A percentile compares a stretch with the other conserved stretches of the same genome.
Evolutionary conservation across 2,888 invertebrate species (phyloP).

Genomic region (Tiphia femorata): DNA sequence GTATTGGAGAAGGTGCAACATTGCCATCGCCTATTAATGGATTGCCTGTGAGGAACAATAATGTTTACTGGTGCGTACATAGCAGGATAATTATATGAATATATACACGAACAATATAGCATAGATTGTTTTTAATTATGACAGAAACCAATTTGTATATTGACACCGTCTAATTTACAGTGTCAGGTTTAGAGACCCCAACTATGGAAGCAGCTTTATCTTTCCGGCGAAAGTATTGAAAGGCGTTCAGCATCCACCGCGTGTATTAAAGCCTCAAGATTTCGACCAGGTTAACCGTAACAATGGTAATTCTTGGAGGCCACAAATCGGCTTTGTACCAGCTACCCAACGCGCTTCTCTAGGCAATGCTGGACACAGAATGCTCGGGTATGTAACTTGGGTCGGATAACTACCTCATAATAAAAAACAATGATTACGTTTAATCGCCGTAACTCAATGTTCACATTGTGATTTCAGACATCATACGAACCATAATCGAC

Average conservation of each 20-base stretch:
- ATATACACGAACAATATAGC: neutral
- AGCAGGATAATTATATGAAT: conserved; percentile 9
- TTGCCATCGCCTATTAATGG: conserved; percentile 81
- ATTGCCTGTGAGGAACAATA: conserved; percentile 72
- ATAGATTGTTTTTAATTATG: neutral
- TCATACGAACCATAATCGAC: conserved; percentile 53
- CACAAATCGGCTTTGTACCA: conserved; percentile 83
- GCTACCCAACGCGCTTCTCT: conserved; percentile 76
- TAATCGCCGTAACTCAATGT: no score
- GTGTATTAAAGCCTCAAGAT: conserved; percentile 84
- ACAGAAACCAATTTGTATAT: neutral
- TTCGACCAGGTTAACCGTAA: conserved; percentile 75
- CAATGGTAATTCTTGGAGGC: conserved; percentile 73
- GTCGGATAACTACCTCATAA: no score
- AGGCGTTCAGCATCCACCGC: conserved; percentile 79
- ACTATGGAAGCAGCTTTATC: conserved; percentile 79
- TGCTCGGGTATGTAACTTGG: conserved; percentile 73
- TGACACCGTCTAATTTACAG: conserved; percentile 68
- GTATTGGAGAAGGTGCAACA: conserved; percentile 76
- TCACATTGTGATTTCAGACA: conserved; percentile 55
- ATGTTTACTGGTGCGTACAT: conserved; percentile 67
- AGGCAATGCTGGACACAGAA: conserved; percentile 80
- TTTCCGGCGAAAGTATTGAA: conserved; percentile 82
- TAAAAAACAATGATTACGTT: no score
- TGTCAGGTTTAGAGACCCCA: conserved; percentile 84